Base-by-base conservation (phyloP, 1,140 invertebrate genomes). In the Penaeus japonicus region DNA sequence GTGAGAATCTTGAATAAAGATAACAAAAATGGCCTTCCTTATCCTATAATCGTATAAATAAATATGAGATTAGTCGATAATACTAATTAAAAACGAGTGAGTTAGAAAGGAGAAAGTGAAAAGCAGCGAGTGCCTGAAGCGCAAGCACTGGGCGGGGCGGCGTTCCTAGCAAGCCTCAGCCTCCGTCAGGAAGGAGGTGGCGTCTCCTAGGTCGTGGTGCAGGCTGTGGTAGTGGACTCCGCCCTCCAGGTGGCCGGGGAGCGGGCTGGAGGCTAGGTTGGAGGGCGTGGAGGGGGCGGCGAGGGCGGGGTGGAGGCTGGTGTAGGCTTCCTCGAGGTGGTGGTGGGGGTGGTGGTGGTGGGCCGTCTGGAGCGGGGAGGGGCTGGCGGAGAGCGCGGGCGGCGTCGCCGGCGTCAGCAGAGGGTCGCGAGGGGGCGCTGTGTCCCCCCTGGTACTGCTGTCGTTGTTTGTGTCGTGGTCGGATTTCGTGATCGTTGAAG, bases 191-290 rank as follows among this genome's bases (percentile, higher is more conserved):
- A 81, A 87, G 17, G 85, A 30, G 65, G 18, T 82, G 10, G 85
- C 47, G 17, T 82, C 85, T 30, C 47, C 20, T 24, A 87, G 53
- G 7, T 87, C 62, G 20, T 87, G 78, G 22, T 87, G 85, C 32
- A 87, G 62, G 39, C 78, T 73, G 15, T 59, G 15, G 62, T 75
- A 87, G 39, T 77, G 30, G 0, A 30, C 79, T 22, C 54, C 47
- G 27, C 75, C 85, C 39, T 87, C 85, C 27, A 87, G 39, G 47
- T 77, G 20, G 22, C 57, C 85, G 30, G 85, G 53, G 35, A 87
- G 57, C 18, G 85, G 59, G n/a, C 27, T 82, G 32, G 57, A n/a
- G n/a, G 85, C 27, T 65, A 81, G 22, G 20, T 27, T 65, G 24
- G 77, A 54, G 65, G 85, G 39, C 32, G 85, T 32, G 39, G 85